Conservation (phyloP, 2,113 vertebrate genomes). For the Amia ocellicauda region DNA sequence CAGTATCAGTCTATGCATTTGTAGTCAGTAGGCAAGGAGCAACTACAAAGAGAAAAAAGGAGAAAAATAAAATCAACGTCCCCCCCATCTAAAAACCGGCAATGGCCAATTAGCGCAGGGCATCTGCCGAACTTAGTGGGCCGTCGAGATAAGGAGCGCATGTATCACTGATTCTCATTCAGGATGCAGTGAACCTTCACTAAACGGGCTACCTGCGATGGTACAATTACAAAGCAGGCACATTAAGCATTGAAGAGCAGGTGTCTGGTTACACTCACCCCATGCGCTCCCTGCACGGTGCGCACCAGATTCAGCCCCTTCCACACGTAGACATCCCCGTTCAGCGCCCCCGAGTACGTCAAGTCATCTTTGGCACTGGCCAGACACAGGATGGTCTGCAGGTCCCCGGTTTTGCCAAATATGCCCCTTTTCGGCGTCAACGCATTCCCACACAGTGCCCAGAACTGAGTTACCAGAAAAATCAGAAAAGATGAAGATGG, state of each 20-base stretch:
- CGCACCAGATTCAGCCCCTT: conserved; percentile 79
- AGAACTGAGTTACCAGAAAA: conserved; percentile 72
- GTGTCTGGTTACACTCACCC: conserved; percentile 66
- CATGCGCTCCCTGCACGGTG: conserved; percentile 90
- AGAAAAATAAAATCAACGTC: not conserved
- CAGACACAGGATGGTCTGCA: conserved; percentile 95
- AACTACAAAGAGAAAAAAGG: not conserved
- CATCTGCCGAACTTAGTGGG: no score
- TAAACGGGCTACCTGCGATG: not conserved
- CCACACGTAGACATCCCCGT: conserved; percentile 95
- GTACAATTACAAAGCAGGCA: no score
- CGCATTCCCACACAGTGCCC: conserved; percentile 90
- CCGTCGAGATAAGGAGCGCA: no score
- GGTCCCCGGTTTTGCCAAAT: conserved; percentile 92
- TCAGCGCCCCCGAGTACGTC: conserved; percentile 93
- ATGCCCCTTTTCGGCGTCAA: conserved; percentile 90
- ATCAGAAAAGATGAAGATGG: conserved; percentile 14
- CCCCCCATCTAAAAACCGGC: not conserved
- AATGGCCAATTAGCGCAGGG: not conserved
- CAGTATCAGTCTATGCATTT: not conserved
- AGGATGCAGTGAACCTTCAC: not conserved
- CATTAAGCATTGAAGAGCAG: not conserved
- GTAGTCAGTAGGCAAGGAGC: not conserved
- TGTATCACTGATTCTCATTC: no score
- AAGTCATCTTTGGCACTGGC: conserved; percentile 87